Percentiles rank a stretch among this genome's conserved stretches.
phyloP scores from a whole-genome alignment of 2,888 invertebrate species.

The Lithophane semibrunnea region DNA sequence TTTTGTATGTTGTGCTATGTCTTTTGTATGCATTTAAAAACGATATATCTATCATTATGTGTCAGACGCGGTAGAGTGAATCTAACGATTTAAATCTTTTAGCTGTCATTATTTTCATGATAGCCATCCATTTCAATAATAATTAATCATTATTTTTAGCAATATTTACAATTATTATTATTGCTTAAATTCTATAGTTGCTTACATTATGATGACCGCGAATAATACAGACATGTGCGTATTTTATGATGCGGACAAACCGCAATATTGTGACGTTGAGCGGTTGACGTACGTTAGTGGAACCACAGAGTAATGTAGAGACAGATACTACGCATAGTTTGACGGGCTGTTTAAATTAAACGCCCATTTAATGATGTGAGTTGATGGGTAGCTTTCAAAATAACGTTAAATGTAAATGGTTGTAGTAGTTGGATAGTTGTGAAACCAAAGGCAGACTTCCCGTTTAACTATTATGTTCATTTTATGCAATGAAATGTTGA shows the following conservation, averaged over 20 bases:
- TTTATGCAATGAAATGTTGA: neutral
- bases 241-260: constrained; percentile 65
- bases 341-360: constrained; percentile 47
- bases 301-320: constrained; percentile 54
- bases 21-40: too few species aligned
- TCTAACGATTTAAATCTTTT: too few species aligned
- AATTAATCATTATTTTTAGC: neutral
- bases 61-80: too few species aligned
- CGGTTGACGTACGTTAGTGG: constrained; percentile 43
- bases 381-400: constrained; percentile 32
- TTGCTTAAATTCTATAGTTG: neutral
- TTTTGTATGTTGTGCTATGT: too few species aligned
- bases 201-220: constrained; percentile 49
- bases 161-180: neutral
- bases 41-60: too few species aligned
- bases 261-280: constrained; percentile 54
- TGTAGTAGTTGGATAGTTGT: constrained; percentile 15
- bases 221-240: constrained; percentile 43
- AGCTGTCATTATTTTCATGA: too few species aligned
- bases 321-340: constrained; percentile 39
- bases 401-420: constrained; percentile 29
- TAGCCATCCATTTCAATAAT: neutral
- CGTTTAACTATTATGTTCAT: neutral
- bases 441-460: neutral
- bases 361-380: constrained; percentile 34